These are phyloP conservation scores for Emydocephalus ijimae DNA, from an alignment of 2,113 vertebrate species.

Conservation along the genomic window DNA sequence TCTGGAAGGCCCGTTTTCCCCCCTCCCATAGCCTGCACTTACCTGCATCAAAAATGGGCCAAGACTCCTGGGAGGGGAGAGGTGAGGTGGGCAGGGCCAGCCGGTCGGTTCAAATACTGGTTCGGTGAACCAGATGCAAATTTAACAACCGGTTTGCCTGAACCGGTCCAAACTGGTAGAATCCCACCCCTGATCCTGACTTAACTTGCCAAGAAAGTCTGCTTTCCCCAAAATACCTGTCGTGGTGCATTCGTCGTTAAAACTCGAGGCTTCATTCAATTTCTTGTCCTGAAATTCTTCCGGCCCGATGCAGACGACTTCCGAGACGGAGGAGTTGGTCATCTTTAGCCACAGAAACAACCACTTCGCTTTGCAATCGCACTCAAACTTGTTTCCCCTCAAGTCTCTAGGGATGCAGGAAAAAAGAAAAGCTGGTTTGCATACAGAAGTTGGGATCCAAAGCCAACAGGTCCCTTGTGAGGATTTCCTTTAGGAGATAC, in stretches of 20 bases:
- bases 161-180: no score
- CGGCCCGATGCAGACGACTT: conserved; percentile 87
- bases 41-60: no score
- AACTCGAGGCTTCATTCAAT: conserved; percentile 88
- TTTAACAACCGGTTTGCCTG: no score
- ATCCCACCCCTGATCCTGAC: not conserved
- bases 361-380: conserved; percentile 98
- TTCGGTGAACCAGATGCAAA: no score
- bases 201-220: conserved; percentile 35
- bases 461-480: conserved; percentile 39
- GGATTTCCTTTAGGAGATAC: conserved; percentile 29
- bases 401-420: conserved; percentile 81
- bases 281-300: conserved; percentile 92
- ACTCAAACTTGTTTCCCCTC: conserved; percentile 94
- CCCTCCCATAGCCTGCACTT: no score
- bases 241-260: conserved; percentile 90
- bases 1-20: no score
- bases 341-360: conserved; percentile 93
- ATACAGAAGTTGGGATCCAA: conserved; percentile 39
- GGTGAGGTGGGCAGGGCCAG: no score
- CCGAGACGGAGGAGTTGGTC: conserved; percentile 96
- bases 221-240: conserved; percentile 77
- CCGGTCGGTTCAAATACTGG: no score
- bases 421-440: conserved; percentile 58
- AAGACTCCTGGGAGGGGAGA: no score